Evolutionary conservation across 2,797 vertebrate species (phyloP).

Genomic region (Crypturellus tataupa): DNA sequence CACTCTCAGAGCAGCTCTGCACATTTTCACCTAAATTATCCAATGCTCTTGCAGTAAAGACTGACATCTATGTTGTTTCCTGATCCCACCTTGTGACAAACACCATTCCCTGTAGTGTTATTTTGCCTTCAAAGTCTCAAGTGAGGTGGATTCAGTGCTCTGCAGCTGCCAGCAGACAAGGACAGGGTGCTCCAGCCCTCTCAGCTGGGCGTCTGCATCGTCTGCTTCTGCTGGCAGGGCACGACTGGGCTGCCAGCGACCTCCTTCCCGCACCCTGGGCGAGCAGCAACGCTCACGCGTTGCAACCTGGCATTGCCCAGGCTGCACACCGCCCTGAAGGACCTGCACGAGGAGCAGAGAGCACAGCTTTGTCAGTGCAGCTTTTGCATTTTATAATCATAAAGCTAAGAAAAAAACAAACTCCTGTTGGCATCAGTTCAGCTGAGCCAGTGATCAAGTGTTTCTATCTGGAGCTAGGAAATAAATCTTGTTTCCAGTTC

Average conservation of each 20-base stretch:
- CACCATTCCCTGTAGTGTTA: neutral
- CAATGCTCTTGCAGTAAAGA: fast-evolving
- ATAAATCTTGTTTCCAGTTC: neutral
- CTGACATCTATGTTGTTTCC: neutral
- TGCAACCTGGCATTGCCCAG: fast-evolving
- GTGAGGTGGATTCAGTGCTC: neutral
- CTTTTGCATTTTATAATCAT: neutral
- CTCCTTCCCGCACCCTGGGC: too few relatives aligned
- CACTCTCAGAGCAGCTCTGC: neutral
- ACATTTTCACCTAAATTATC: neutral
- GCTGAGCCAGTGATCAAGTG: fast-evolving
- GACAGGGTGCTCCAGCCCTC: neutral
- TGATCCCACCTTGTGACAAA: neutral
- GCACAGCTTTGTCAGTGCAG: neutral
- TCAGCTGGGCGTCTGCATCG: fast-evolving
- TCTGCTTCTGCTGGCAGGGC: too few relatives aligned
- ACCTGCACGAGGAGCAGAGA: neutral
- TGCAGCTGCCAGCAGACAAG: neutral
- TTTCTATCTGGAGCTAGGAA: neutral
- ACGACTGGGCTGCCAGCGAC: too few relatives aligned
- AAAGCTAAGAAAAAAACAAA: neutral
- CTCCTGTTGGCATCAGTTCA: neutral
- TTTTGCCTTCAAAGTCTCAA: neutral
- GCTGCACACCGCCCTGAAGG: neutral
- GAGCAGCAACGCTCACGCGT: neutral